Evolutionary conservation across 2,797 vertebrate species (phyloP).

Genomic region (Momotus momota): DNA sequence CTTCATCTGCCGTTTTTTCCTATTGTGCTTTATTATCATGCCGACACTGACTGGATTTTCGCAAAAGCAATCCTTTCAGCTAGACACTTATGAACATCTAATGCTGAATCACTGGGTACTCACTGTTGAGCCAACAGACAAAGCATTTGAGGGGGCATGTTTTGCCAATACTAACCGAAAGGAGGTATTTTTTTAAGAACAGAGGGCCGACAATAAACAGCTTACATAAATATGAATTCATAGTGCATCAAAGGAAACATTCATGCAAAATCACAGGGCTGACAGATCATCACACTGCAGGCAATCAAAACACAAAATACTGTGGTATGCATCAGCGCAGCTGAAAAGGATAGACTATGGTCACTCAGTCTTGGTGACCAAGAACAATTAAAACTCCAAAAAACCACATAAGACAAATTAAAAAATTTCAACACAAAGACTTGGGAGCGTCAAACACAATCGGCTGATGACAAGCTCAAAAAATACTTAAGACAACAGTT

Average conservation of each 20-base stretch:
- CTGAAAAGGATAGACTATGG: background rate
- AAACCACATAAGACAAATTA: background rate
- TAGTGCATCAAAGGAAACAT: background rate
- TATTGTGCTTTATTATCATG: background rate
- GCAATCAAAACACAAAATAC: constrained; percentile 9
- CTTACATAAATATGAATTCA: constrained; percentile 31
- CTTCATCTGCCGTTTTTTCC: background rate
- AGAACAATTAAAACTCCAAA: background rate
- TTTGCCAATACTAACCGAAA: constrained; percentile 1
- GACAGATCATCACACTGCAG: constrained; percentile 13
- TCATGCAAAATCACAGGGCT: constrained; percentile 23
- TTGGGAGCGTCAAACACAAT: background rate
- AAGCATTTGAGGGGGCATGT: background rate
- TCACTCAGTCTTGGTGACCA: background rate
- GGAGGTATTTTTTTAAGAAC: background rate
- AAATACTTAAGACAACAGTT: background rate
- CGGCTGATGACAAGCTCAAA: background rate
- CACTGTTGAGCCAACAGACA: constrained; percentile 10
- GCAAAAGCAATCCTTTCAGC: constrained; percentile 3
- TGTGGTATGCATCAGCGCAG: background rate
- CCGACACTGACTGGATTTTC: background rate
- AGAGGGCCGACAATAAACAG: background rate
- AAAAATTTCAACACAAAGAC: background rate
- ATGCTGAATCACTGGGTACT: constrained; percentile 49
- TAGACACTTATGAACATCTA: background rate